Percentiles rank a stretch among this genome's conserved stretches.
Conservation (phyloP, 2,113 vertebrate genomes). For the Aegypius monachus region DNA sequence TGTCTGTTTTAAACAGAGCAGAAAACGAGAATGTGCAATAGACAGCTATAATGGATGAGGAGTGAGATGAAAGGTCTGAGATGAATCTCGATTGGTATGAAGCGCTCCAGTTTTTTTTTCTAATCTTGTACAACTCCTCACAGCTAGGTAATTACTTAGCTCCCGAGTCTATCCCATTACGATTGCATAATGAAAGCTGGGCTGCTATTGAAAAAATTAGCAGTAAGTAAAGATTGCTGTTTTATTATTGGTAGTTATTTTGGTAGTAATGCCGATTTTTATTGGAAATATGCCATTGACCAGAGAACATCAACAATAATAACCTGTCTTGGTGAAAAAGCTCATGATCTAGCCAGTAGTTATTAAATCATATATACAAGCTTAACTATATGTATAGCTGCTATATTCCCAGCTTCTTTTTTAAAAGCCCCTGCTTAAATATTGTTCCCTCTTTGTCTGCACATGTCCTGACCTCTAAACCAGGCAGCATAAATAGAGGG, state of each 20-base stretch:
- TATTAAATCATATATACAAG: background rate
- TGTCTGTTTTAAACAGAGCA: background rate
- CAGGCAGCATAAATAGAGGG: background rate
- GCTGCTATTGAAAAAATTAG: background rate
- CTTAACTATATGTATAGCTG: background rate
- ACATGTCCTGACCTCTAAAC: background rate
- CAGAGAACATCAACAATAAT: background rate
- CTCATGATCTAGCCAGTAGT: background rate
- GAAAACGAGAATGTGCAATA: background rate
- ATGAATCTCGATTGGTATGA: background rate
- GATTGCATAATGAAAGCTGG: background rate
- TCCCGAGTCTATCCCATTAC: background rate
- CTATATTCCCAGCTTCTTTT: background rate
- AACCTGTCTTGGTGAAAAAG: background rate
- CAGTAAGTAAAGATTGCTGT: background rate
- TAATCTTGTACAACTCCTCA: background rate
- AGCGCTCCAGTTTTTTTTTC: background rate
- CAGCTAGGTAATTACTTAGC: background rate
- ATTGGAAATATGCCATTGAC: background rate
- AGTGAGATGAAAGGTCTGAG: background rate
- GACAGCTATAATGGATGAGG: background rate
- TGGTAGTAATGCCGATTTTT: background rate
- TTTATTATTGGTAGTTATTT: background rate
- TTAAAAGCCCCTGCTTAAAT: background rate
- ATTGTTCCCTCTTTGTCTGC: background rate